Percentiles rank a stretch among this genome's conserved stretches.
Evolutionary conservation across 1,140 invertebrate species (phyloP).

Genomic region (Parasteatoda tepidariorum): DNA sequence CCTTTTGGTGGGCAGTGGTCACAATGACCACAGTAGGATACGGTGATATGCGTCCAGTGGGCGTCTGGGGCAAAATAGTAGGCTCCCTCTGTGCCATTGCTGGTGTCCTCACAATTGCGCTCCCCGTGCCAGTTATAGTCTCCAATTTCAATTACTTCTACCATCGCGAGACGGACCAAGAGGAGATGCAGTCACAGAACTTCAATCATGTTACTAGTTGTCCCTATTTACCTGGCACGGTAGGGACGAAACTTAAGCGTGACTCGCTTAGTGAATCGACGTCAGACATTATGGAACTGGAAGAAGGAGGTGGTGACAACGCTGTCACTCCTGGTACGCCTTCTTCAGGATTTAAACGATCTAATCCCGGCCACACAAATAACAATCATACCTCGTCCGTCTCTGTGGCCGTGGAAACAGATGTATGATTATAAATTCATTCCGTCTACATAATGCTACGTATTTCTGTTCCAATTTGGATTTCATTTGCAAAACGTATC

Average conservation of each 20-base stretch:
- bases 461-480: constrained; percentile 38
- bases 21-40: constrained; percentile 99
- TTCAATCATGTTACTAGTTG: constrained; percentile 97
- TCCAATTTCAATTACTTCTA: constrained; percentile 99
- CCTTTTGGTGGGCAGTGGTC: constrained; percentile 99
- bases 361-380: constrained; percentile 45
- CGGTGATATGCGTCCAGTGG: constrained; percentile 97
- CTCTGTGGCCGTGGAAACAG: constrained; percentile 53
- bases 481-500: constrained; percentile 49
- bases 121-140: constrained; percentile 96
- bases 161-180: constrained; percentile 98
- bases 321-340: not conserved
- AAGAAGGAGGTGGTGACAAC: constrained; percentile 9
- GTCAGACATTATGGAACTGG: constrained; percentile 58
- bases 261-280: constrained; percentile 57
- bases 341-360: constrained; percentile 33
- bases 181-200: constrained; percentile 97
- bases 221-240: constrained; percentile 91
- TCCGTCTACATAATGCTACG: constrained; percentile 5
- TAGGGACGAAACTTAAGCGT: constrained; percentile 71
- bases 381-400: constrained; percentile 55
- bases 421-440: constrained; percentile 29
- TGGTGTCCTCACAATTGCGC: constrained; percentile 97
- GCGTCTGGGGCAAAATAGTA: constrained; percentile 98
- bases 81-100: constrained; percentile 99